These are phyloP conservation scores for Ophioninae sp. DNA, from an alignment of 2,888 invertebrate species.

Conservation along the genomic window DNA sequence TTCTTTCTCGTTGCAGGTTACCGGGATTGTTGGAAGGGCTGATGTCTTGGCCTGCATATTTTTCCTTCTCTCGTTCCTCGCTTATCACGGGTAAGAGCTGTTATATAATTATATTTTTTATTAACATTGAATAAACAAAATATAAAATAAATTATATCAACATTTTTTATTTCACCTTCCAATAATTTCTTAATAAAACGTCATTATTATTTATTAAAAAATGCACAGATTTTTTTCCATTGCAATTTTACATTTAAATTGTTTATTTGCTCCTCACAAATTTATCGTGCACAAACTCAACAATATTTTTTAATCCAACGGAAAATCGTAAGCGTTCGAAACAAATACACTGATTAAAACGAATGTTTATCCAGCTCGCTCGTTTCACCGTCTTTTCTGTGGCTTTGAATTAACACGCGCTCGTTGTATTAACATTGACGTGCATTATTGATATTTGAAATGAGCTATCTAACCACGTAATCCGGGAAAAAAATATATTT, in stretches of 20 bases:
- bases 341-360: not conserved
- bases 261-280: not conserved
- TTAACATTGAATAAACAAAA: not conserved
- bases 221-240: not conserved
- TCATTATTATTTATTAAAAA: not conserved
- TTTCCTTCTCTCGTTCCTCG: constrained; percentile 90
- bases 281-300: not conserved
- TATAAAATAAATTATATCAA: no score
- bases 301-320: not conserved
- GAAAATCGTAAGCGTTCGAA: not conserved
- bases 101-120: not conserved
- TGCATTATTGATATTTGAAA: not conserved
- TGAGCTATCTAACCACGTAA: not conserved
- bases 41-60: constrained; percentile 93
- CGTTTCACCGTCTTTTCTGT: not conserved
- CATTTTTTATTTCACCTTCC: no score
- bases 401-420: not conserved
- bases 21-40: constrained; percentile 93
- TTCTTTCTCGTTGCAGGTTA: constrained; percentile 85
- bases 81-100: constrained; percentile 89
- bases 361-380: not conserved
- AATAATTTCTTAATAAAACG: no score
- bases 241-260: not conserved
- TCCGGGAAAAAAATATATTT: not conserved
- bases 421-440: not conserved